These are phyloP conservation scores for Corythornis leucogaster DNA, from an alignment of 2,797 vertebrate species.

Conservation along the genomic window DNA sequence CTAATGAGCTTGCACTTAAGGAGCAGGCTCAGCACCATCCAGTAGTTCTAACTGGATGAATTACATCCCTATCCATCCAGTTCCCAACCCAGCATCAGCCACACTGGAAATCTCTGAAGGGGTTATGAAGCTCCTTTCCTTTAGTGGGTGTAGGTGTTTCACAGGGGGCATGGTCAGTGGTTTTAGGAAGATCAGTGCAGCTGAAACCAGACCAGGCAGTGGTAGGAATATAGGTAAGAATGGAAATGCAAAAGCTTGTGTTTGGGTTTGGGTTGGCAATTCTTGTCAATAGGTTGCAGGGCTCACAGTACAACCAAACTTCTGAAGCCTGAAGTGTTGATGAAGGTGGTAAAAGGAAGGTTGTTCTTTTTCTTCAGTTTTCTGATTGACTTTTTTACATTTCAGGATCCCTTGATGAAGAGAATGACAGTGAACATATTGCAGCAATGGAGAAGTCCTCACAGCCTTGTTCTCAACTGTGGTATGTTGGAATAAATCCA, in stretches of 20 bases:
- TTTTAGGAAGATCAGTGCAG: background rate
- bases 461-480: background rate
- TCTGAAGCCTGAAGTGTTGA: background rate
- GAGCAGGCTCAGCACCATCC: background rate
- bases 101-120: background rate
- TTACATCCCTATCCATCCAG: background rate
- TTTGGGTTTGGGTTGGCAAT: background rate
- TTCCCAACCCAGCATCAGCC: background rate
- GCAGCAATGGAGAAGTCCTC: background rate
- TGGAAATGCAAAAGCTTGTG: background rate
- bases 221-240: background rate
- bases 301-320: background rate
- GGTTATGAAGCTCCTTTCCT: background rate
- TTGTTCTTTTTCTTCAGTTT: background rate
- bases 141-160: fast-evolving
- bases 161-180: background rate
- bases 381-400: background rate
- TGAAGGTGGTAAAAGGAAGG: background rate
- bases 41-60: background rate
- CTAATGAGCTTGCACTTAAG: background rate
- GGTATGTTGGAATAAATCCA: background rate
- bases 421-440: background rate
- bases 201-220: background rate
- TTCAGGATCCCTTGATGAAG: background rate
- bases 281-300: background rate